Evolutionary conservation across 2,113 vertebrate genomes (phyloP).

Genomic region (Dipodomys ordii): DNA sequence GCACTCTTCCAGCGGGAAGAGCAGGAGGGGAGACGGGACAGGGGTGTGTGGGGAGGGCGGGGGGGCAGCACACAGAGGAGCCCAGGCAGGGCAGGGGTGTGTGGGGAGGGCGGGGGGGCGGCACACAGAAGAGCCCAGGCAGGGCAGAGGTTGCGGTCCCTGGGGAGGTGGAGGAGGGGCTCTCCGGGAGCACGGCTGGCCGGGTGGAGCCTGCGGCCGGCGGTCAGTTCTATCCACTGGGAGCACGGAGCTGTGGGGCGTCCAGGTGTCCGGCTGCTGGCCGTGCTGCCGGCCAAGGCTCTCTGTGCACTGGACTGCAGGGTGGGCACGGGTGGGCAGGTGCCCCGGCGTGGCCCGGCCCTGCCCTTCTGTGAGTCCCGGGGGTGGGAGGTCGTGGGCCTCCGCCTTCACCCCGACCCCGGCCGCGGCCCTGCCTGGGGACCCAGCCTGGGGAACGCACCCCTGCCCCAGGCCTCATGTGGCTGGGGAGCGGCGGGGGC

Average conservation of each 20-base stretch:
- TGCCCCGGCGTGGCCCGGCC: too few species aligned
- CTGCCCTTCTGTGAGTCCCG: not conserved
- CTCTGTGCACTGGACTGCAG: not conserved
- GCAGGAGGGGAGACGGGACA: not conserved
- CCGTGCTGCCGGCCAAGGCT: not conserved
- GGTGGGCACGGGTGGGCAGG: not conserved
- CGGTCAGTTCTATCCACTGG: not conserved
- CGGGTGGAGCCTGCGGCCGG: not conserved
- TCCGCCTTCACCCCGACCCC: fast-evolving
- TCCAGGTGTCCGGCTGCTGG: not conserved
- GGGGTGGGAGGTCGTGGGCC: not conserved
- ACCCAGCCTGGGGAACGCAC: too few species aligned
- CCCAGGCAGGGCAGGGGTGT: too few species aligned
- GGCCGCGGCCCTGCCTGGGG: not conserved
- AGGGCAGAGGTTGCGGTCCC: not conserved
- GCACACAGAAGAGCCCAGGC: too few species aligned
- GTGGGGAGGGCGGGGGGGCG: not conserved
- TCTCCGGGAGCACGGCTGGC: slow-evolving; percentile 24
- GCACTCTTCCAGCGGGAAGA: slow-evolving; percentile 49
- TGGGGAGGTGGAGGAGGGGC: not conserved
- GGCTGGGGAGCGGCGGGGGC: too few species aligned
- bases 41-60: not conserved
- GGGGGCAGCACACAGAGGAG: fast-evolving
- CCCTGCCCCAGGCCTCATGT: too few species aligned
- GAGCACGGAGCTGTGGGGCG: not conserved